Evolutionary conservation across 1,140 invertebrate genomes (phyloP), one percentile per base, ranked within the genome.

Genomic region (Aphidius ervi): DNA sequence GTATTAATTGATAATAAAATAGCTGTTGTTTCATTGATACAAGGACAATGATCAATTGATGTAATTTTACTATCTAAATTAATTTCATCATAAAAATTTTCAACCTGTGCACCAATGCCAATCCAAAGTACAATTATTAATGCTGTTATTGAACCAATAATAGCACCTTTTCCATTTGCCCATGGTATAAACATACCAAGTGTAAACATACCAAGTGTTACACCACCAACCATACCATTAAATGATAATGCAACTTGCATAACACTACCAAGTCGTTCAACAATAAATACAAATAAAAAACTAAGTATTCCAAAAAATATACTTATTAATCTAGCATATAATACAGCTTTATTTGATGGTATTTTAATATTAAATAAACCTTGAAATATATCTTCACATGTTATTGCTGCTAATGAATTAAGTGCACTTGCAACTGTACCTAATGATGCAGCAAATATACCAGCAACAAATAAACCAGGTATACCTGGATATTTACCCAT

Each of bases 401-500:
- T 91, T 5, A 97, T 91, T 0, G 95, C 94, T 0, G 94, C 88
- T 50, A 97, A 76, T 0, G 94, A 95, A 73, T 96, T 97, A 50
- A 97, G 75, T 0, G 93, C 93, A 31, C 92, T 93, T 0, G 94
- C 94, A 3, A 97, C 91, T 5, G 95, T 96, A 68, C 87, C 88
- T 6, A 90, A 75, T 43, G 87, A 87, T 9, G 87, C 88, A 55
- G 86, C 86, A 65, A 89, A 90, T 39, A 90, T 84, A 20, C 92
- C 91, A 5, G 93, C 89, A 0, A 95, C 91, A 71, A 97, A 96
- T 61, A 97, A 85, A 7, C 95, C 94, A 0, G 92, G 87, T 8
- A 95, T 73, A 2, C 92, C 92, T 8, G 82, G 84, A 5, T 88
- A 74, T 37, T 81, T 66, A 2, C 90, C 88, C 76, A 95, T 85